Evolutionary conservation across 2,113 vertebrate genomes (phyloP), one percentile per base, ranked within the genome.

Genomic region (Poecilia latipinna): DNA sequence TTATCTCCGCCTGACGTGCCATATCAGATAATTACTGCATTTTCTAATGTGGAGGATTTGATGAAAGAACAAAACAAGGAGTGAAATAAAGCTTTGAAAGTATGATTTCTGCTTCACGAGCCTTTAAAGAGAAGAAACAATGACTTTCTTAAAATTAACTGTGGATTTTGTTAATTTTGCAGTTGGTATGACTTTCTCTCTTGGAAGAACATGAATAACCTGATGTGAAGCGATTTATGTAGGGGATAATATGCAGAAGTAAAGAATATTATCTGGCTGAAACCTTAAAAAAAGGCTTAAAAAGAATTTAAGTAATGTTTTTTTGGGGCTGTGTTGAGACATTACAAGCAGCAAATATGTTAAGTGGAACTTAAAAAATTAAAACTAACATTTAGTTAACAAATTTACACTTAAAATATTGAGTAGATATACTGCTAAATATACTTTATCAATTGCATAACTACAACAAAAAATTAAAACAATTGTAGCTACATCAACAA

Each of bases 21-120:
- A 37, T n/a, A 64, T 80, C 74, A 60, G 72, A 79, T 86, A 79
- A 90, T 92, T 86, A 80, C 69, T 33, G 74, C 54, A 68, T 74
- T 76, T 82, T 62, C 35, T 66, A 61, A 79, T 70, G 73, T 61
- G 57, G 6, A 10, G 33, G 73, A 37, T 72, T 85, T 89, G 83
- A 86, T 77, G 85, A 88, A 89, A 89, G 82, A 78, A 61, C 66
- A 82, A 65, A 86, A 77, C 31, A 12, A 69, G 35, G 69, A 63
- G 35, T 79, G 82, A 80, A 88, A 88, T 84, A 74, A 69, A 42
- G 61, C 78, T 80, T 31, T 26, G 65, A 75, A 22, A 17, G 32
- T 39, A 48, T 32, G 35, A 67, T 75, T 68, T 76, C 60, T 26
- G 31, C 7, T 26, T 42, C 61, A 65, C 11, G 13, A 29, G 29